Evolutionary conservation across 2,113 vertebrate species (phyloP), one percentile per base, ranked within the genome.

Genomic region (Scortum barcoo): DNA sequence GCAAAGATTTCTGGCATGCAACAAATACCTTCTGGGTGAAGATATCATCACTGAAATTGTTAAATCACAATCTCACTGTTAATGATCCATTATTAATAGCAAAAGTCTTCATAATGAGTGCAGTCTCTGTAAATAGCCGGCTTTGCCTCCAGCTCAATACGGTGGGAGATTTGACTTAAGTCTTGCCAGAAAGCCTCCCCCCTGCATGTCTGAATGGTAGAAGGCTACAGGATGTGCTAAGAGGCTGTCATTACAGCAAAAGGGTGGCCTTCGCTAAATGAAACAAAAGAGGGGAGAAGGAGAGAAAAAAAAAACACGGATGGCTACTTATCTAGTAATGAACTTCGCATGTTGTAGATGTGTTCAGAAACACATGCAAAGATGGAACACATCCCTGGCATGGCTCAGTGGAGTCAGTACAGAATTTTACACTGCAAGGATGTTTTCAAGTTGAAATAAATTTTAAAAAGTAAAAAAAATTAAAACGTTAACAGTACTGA

Each of bases 151-250:
- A 54, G 60, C 63, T 74, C 66, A 82, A 16, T 72, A 33, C 46
- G 26, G 62, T 50, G 30, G 38, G 22, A 71, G 44, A 48, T 72
- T 46, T 72, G 80, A 88, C 67, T 89, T 36, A 82, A 85, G 82
- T 58, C 22, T 26, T 80, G 85, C 88, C 90, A 90, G 78, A n/a
- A 79, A 58, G 38, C 67, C 42, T 1, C 46, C 62, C 70, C 65
- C 77, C 66, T 46, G 33, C 57, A n/a, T 58, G 63, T 76, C 48
- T 42, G 60, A 76, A 71, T 28, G 48, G 78, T 79, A 83, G 63
- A 57, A n/a, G 66, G 70, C 56, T 54, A 83, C 66, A 67, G 81
- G 76, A 87, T 60, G 74, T 72, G 76, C 71, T 74, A 22, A 38
- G 71, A 83, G 72, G 38, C 72, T 71, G 62, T 78, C 70, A 74